Conservation (phyloP, 2,113 vertebrate species). For the Neogobius melanostomus region DNA sequence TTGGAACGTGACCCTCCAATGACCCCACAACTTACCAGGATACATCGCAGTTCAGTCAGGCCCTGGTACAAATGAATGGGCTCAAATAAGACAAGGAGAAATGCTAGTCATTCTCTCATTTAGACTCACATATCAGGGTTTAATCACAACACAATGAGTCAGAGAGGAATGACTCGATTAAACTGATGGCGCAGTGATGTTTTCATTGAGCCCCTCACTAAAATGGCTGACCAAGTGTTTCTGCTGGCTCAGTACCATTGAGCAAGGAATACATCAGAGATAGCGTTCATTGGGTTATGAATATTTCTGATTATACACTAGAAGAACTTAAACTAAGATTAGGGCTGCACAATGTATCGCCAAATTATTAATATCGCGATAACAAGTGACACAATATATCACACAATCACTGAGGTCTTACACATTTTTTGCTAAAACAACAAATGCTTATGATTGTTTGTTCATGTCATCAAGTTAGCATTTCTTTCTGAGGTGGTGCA, state of each 20-base stretch:
- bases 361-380: too few species aligned
- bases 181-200: slow-evolving; percentile 56
- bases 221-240: slow-evolving; percentile 63
- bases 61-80: slow-evolving; percentile 18
- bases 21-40: slow-evolving; percentile 58
- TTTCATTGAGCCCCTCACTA: slow-evolving; percentile 53
- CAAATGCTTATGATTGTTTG: too few species aligned
- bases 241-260: slow-evolving; percentile 52
- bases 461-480: too few species aligned
- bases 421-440: too few species aligned
- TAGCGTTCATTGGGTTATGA: slow-evolving; percentile 1
- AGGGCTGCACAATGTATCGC: too few species aligned
- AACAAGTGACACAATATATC: too few species aligned
- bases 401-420: too few species aligned
- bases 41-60: slow-evolving; percentile 32
- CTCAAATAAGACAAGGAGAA: slow-evolving; percentile 20
- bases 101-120: slow-evolving; percentile 24
- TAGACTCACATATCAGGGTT: slow-evolving; percentile 46
- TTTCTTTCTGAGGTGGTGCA: too few species aligned
- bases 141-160: slow-evolving; percentile 66
- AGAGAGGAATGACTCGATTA: slow-evolving; percentile 67
- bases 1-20: slow-evolving; percentile 54
- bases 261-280: slow-evolving; percentile 16
- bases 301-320: too few species aligned
- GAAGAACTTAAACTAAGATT: too few species aligned